Base-by-base conservation (phyloP, 2,113 vertebrate genomes). In the Solea solea region DNA sequence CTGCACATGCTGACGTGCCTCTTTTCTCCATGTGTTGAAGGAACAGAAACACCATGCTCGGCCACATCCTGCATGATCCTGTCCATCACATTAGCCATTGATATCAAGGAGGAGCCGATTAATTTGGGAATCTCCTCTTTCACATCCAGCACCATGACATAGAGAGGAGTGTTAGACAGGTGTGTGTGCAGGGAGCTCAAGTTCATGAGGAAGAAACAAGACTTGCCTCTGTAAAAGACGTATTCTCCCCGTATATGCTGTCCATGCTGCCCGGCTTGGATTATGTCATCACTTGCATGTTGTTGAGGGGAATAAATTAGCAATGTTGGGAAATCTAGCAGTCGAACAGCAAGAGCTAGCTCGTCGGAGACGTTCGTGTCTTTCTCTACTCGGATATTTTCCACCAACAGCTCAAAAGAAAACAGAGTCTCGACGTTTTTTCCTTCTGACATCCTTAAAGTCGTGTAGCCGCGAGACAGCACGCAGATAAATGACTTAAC, bases 261-360 rank as follows among this genome's bases (percentile, higher is more conserved):
- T 9, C 53, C 55, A 1, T 42, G 11, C 3, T 57, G 57, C 7
- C 27, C 49, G 3, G 25, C 34, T 4, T 16, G 39, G 2, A 42
- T 50, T 13, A 0, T 2, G 27, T 21, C 45, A 3, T 8, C 16
- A 1, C 16, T 11, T 16, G 48, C 45, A 21, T 11, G 34, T 34
- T 3, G 42, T 8, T 70, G 66, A 45, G 72, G 67, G 13, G 91
- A 93, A 62, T 90, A 90, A 49, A 98, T 90, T 4, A 97, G 81
- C 40, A 98, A 89, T 1, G 96, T 94, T 7, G 96, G 96, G 15
- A 97, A 96, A 64, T 96, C 95, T 83, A 97, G 64, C 8, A 97
- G 76, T 21, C 94, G 91, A 12, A 98, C 84, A 2, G 90, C 95
- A 14, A 98, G 87, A 5, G 90, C 94, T 11, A 93, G 91, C 52